Percentiles rank a stretch among this genome's conserved stretches.
Evolutionary conservation across 2,797 vertebrate genomes (phyloP).

Genomic region (Knipowitschia caucasica): DNA sequence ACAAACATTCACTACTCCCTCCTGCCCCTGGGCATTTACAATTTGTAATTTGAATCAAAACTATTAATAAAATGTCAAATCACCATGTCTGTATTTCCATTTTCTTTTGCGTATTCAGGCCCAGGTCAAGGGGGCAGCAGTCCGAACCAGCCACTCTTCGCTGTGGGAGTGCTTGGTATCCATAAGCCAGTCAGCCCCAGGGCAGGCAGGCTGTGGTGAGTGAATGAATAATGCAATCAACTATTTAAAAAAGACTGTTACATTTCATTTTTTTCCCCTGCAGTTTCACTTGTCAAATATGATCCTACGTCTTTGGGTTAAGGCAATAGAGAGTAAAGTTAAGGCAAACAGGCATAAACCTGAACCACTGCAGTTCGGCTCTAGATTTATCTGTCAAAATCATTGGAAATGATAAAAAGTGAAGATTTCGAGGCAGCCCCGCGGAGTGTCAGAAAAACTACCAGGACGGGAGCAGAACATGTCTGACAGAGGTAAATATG

Average conservation of each 20-base stretch:
- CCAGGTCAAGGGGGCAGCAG: too few relatives aligned
- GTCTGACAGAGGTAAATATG: constrained; percentile 52
- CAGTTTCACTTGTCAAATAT: not conserved
- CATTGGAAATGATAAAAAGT: constrained; percentile 13
- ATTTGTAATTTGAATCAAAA: too few relatives aligned
- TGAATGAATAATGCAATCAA: not conserved
- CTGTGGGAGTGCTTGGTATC: not conserved
- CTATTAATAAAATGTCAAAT: too few relatives aligned
- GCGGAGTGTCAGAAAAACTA: constrained; percentile 38
- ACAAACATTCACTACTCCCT: too few relatives aligned
- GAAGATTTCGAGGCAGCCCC: constrained; percentile 18
- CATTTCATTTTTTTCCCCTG: constrained; percentile 3
- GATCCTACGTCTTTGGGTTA: not conserved
- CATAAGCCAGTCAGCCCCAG: not conserved
- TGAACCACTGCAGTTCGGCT: constrained; percentile 12
- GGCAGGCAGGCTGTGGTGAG: not conserved
- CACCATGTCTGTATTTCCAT: too few relatives aligned
- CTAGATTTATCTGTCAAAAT: constrained; percentile 12
- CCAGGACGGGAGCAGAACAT: constrained; percentile 23
- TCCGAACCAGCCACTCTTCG: not conserved
- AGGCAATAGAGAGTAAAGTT: too few relatives aligned
- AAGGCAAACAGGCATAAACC: constrained; percentile 11
- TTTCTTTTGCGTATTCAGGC: too few relatives aligned
- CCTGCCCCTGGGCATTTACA: too few relatives aligned
- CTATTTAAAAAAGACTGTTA: not conserved